phyloP scores from a whole-genome alignment of 2,888 invertebrate genomes.

The Anthrax anthrax region DNA sequence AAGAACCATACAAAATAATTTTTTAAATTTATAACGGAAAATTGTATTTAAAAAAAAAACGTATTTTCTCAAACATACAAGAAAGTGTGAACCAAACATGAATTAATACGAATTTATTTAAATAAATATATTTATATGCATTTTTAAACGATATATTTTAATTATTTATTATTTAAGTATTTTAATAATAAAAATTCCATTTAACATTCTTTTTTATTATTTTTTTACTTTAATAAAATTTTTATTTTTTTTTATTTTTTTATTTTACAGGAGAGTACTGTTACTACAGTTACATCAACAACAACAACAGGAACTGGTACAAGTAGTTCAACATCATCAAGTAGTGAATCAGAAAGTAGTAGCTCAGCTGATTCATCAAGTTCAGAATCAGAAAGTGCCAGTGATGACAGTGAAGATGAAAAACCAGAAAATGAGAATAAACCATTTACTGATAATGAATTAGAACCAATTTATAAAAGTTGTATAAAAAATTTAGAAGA shows the following conservation, averaged over 20 bases:
- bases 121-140: no score
- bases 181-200: no score
- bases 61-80: no score
- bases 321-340: conserved; percentile 34
- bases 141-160: no score
- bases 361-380: conserved; percentile 37
- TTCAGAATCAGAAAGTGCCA: conserved; percentile 37
- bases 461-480: conserved; percentile 43
- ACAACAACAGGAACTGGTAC: conserved; percentile 25
- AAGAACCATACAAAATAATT: no score
- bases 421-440: conserved; percentile 17
- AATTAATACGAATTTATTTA: no score
- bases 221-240: no score
- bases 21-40: no score
- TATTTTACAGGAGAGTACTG: conserved; percentile 25
- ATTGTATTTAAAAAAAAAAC: no score
- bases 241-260: conserved; percentile 14
- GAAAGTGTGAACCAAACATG: no score
- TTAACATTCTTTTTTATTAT: no score
- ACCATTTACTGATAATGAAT: conserved; percentile 17
- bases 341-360: conserved; percentile 34
- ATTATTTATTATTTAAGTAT: no score
- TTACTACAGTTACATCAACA: conserved; percentile 33
- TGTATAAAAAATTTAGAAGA: conserved; percentile 70
- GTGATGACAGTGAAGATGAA: conserved; percentile 16